Evolutionary conservation across 2,113 vertebrate species (phyloP), one percentile per base, ranked within the genome.

Genomic region (Mirza zaza): DNA sequence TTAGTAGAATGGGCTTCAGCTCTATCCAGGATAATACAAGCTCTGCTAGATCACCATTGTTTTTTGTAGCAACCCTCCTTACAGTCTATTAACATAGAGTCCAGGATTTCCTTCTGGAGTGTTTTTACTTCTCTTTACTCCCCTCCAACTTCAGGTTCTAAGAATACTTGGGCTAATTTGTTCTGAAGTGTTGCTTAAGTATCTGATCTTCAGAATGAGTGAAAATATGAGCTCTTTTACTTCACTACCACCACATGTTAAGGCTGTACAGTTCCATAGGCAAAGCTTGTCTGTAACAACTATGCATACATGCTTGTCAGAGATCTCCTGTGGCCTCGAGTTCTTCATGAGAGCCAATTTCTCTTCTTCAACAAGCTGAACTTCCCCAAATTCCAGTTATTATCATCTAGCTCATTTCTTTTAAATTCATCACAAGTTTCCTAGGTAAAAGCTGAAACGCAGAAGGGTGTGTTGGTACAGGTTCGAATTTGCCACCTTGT

Each of bases 311-410:
- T 12, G 18, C 18, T 57, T 75, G 13, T 36, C 23, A 39, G 21
- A 21, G 23, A 65, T 3, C 5, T 61, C 9, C 9, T 15, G 6
- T 0, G 20, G 76, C 9, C 25, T 2, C 36, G 23, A n/a, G 1
- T 48, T 21, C 2, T 42, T 71, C 5, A 14, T 6, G 5, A 42
- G 87, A 79, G 34, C 6, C 20, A 63, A 0, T 48, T 6, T 50
- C 29, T 84, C 50, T 85, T 88, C 42, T 23, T 70, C 14, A 75
- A 45, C 3, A 67, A 77, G 6, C 3, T 36, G 29, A 3, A 75
- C 32, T 77, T 91, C 1, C 13, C 13, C 8, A 57, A 57, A 23
- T 34, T 59, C n/a, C 2, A 59, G 14, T 57, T 48, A 67, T 42
- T 90, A 59, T 34, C 10, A 32, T 21, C 42, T 70, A 23, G 13